Evolutionary conservation across 2,888 invertebrate species (phyloP).

Genomic region (Fragum fragum): DNA sequence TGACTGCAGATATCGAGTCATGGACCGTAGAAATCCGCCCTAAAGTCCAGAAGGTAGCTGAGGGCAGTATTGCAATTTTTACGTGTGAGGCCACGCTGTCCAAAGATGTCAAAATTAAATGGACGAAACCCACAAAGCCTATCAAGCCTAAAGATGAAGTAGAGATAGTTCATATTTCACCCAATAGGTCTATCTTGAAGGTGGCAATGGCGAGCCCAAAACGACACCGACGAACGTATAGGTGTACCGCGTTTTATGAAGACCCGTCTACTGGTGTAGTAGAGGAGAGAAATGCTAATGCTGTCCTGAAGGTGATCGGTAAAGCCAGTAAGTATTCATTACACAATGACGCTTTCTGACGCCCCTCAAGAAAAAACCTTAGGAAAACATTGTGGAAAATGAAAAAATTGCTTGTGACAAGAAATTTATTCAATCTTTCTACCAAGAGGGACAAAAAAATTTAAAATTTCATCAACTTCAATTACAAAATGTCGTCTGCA

Average conservation of each 20-base stretch:
- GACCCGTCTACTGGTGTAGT: not conserved
- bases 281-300: not conserved
- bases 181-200: constrained; percentile 30
- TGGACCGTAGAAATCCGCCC: constrained; percentile 29
- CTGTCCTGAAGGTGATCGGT: constrained; percentile 11
- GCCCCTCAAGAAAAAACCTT: too few relatives aligned
- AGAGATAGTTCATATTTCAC: constrained; percentile 1
- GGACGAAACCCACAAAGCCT: constrained; percentile 25
- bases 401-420: too few relatives aligned
- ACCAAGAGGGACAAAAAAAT: too few relatives aligned
- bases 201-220: constrained; percentile 31
- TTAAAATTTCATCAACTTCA: too few relatives aligned
- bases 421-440: too few relatives aligned
- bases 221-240: constrained; percentile 35
- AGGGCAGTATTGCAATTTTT: constrained; percentile 39
- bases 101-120: constrained; percentile 12
- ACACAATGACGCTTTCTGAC: too few relatives aligned
- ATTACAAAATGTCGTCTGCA: too few relatives aligned
- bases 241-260: constrained; percentile 22
- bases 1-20: not conserved
- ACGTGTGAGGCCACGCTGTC: constrained; percentile 42
- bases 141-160: constrained; percentile 32
- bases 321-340: constrained; percentile 18
- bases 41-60: constrained; percentile 38
- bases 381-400: too few relatives aligned